Conservation (phyloP, 2,888 invertebrate species). For the Blera fallax region DNA sequence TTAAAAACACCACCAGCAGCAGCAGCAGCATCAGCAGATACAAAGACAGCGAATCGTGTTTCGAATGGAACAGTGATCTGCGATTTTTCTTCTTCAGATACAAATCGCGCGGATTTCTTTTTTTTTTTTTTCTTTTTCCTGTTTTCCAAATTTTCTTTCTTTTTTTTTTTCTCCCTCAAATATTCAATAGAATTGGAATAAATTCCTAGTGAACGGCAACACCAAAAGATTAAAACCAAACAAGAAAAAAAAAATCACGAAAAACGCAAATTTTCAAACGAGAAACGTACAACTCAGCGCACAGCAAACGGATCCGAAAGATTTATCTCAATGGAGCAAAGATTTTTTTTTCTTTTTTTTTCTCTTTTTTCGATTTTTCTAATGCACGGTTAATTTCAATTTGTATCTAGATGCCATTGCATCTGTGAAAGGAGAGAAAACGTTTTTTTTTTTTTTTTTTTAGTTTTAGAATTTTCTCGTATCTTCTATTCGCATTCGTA, state of each 20-base stretch:
- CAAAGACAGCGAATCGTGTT: constrained; percentile 8
- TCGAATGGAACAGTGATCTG: constrained; percentile 16
- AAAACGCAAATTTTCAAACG: constrained; percentile 41
- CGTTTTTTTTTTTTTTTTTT: not conserved
- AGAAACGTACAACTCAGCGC: constrained; percentile 1
- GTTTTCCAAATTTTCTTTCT: constrained; percentile 15
- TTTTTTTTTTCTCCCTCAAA: not conserved
- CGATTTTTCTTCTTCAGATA: constrained; percentile 31
- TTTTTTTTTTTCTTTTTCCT: constrained; percentile 8
- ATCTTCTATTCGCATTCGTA: too few species aligned
- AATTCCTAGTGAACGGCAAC: constrained; percentile 35
- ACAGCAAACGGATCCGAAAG: constrained; percentile 24
- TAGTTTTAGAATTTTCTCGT: not conserved
- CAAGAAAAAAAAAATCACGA: constrained; percentile 19
- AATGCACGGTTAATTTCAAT: constrained; percentile 25
- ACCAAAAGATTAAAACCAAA: not conserved
- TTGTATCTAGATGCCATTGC: constrained; percentile 17
- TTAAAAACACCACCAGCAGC: constrained; percentile 27
- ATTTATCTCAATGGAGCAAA: constrained; percentile 31
- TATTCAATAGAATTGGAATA: constrained; percentile 26
- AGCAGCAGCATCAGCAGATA: too few species aligned
- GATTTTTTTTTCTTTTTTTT: constrained; percentile 4
- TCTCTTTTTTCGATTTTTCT: not conserved
- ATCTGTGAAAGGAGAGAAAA: not conserved
- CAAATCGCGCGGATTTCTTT: constrained; percentile 27